Percentiles rank a stretch among this genome's conserved stretches.
Evolutionary conservation across 2,113 vertebrate species (phyloP).

Genomic region (Leucoraja erinaceus): DNA sequence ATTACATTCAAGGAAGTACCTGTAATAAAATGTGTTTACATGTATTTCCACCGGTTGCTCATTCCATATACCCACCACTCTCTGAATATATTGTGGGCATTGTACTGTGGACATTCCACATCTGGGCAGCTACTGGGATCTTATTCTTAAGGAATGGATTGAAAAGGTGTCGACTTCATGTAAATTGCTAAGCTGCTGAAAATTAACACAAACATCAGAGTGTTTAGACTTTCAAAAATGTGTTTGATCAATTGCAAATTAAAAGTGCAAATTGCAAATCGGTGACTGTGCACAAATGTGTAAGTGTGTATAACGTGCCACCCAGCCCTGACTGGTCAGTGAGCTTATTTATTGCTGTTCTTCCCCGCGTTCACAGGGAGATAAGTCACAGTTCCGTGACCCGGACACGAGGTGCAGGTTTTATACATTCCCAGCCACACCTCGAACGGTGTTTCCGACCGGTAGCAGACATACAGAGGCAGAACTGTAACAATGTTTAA

Average conservation of each 20-base stretch:
- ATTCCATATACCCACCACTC: too few relatives aligned
- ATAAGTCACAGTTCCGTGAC: neutral
- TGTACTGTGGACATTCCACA: neutral
- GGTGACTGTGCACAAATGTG: neutral
- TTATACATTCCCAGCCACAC: too few relatives aligned
- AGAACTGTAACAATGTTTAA: neutral
- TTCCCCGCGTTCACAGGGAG: neutral
- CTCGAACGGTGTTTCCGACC: neutral
- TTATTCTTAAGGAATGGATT: neutral
- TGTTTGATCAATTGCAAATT: neutral
- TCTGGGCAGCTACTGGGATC: neutral
- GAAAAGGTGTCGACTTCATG: neutral
- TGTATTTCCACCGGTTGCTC: too few relatives aligned
- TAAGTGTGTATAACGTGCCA: neutral
- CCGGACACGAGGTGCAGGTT: neutral
- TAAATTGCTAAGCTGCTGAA: neutral
- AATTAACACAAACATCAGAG: neutral
- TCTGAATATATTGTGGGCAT: neutral
- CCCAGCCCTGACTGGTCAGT: neutral
- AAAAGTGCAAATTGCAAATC: neutral
- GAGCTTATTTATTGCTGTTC: neutral
- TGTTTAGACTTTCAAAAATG: neutral
- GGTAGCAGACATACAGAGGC: neutral
- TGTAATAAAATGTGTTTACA: too few relatives aligned
- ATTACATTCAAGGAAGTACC: too few relatives aligned